These are phyloP conservation scores for Stegodyphus mimosarum DNA, from an alignment of 1,140 invertebrate species.

Conservation along the genomic window DNA sequence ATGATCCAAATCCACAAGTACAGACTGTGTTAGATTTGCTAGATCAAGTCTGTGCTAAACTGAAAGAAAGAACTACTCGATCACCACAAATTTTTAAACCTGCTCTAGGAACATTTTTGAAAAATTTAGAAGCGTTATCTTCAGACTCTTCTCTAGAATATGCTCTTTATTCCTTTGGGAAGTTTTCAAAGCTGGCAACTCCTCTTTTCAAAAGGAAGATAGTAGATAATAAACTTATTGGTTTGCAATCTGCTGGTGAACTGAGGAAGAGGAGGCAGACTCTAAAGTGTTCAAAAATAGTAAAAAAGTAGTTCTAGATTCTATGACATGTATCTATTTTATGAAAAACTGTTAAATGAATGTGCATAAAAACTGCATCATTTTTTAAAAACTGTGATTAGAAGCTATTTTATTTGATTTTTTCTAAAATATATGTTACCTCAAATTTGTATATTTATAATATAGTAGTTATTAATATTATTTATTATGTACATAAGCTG, in stretches of 20 bases:
- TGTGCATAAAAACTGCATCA: not conserved
- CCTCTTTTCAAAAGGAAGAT: slow-evolving; percentile 46
- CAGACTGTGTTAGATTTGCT: slow-evolving; percentile 23
- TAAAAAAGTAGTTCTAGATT: not conserved
- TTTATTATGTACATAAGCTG: too few relatives aligned
- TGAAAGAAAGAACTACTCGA: slow-evolving; percentile 35
- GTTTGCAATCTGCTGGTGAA: slow-evolving; percentile 47
- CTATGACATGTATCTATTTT: not conserved
- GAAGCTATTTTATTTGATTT: not conserved
- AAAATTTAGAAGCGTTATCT: slow-evolving; percentile 48
- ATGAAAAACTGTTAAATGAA: not conserved
- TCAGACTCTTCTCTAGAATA: slow-evolving; percentile 44
- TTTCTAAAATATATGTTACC: not conserved
- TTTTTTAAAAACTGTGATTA: too few relatives aligned
- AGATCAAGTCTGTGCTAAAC: slow-evolving; percentile 20
- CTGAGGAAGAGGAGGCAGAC: slow-evolving; percentile 9
- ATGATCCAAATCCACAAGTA: not conserved
- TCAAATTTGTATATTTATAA: not conserved
- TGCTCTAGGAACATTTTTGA: slow-evolving; percentile 42
- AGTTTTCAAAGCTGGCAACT: slow-evolving; percentile 49
- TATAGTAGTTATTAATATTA: not conserved
- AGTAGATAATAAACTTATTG: slow-evolving; percentile 48
- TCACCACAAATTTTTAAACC: slow-evolving; percentile 43
- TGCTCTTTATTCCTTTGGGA: slow-evolving; percentile 54
- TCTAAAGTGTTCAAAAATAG: not conserved